Evolutionary conservation across 2,113 vertebrate species (phyloP).

Genomic region (Podarcis cretensis): DNA sequence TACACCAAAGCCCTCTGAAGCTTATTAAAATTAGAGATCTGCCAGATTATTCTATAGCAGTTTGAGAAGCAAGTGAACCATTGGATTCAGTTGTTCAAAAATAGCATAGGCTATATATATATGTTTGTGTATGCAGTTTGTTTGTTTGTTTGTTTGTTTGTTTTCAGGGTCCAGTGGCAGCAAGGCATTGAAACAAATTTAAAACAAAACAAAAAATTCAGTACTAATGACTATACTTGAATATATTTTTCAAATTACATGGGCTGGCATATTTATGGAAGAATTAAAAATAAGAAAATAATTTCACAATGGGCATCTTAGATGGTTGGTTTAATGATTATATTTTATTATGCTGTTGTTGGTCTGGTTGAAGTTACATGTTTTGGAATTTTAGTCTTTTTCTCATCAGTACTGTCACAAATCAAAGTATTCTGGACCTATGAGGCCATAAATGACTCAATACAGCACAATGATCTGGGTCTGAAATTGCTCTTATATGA

Average conservation of each 20-base stretch:
- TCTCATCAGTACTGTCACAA: neutral
- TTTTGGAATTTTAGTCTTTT: neutral
- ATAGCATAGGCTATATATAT: conserved; percentile 62
- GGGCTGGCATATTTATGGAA: conserved; percentile 44
- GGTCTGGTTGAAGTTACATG: neutral
- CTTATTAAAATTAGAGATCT: conserved; percentile 70
- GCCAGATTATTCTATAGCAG: conserved; percentile 69
- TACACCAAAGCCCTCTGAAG: conserved; percentile 68
- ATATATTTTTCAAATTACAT: conserved; percentile 30
- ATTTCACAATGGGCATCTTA: conserved; percentile 40
- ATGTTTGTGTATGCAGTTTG: neutral
- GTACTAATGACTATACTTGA: conserved; percentile 43
- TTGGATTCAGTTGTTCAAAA: conserved; percentile 65
- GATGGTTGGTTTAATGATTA: neutral
- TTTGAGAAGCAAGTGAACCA: conserved; percentile 73
- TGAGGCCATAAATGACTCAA: neutral
- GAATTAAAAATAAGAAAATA: conserved; percentile 8
- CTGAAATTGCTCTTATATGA: neutral
- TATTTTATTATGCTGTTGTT: conserved; percentile 17
- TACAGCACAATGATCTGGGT: neutral
- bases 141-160: conserved; percentile 27
- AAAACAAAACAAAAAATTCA: conserved; percentile 14
- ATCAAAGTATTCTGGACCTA: too few relatives aligned
- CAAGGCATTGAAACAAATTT: conserved; percentile 55
- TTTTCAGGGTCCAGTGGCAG: conserved; percentile 50